These are phyloP conservation scores for Sylvilagus floridanus DNA, from an alignment of 2,797 vertebrate genomes.

Conservation along the genomic window DNA sequence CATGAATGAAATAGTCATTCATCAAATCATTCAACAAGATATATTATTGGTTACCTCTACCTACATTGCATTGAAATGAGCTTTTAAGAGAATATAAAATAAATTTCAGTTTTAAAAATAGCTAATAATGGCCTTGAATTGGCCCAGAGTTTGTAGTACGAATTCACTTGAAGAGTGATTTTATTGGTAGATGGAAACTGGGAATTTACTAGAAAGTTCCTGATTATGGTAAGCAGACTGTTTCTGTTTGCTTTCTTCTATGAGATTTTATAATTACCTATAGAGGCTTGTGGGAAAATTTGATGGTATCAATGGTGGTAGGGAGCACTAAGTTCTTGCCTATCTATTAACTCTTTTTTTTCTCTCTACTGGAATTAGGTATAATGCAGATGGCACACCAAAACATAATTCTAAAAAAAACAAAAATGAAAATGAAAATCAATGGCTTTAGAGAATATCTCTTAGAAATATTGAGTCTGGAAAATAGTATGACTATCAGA, in stretches of 20 bases:
- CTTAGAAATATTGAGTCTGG: not conserved
- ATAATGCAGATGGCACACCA: not conserved
- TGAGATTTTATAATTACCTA: not conserved
- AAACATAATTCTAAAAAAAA: not conserved
- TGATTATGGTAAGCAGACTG: not conserved
- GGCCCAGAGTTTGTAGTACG: not conserved
- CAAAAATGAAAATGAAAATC: not conserved
- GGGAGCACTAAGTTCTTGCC: not conserved
- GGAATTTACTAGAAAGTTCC: not conserved
- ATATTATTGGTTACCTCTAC: not conserved
- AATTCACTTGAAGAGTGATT: slow-evolving; percentile 7
- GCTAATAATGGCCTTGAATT: not conserved
- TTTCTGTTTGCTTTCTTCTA: not conserved
- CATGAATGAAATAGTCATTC: not conserved
- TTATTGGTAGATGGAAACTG: not conserved
- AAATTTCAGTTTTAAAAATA: not conserved
- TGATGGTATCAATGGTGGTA: not conserved
- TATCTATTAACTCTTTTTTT: not conserved
- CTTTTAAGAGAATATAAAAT: not conserved
- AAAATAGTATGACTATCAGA: not conserved
- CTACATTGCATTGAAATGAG: not conserved
- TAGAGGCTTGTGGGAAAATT: not conserved
- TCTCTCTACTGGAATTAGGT: not conserved
- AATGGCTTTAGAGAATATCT: not conserved
- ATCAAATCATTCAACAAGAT: slow-evolving; percentile 14